Evolutionary conservation across 1,140 invertebrate species (phyloP), one percentile per base, ranked within the genome.

Genomic region (Drosophila ironensis): DNA sequence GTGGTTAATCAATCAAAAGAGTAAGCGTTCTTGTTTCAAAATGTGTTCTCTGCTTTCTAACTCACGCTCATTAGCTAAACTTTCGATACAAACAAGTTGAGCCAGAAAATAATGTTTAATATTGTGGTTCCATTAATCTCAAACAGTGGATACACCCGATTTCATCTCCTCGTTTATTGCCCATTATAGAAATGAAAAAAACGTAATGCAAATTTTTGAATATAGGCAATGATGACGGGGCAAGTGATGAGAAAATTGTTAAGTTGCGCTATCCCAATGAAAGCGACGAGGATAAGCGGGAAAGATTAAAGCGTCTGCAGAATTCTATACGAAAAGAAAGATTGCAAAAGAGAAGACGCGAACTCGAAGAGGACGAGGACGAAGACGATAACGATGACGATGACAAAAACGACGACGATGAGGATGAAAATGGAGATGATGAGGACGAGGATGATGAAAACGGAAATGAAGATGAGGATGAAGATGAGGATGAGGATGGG

Each of bases 1-100:
- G 92, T 98, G 96, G 96, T 94, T 97, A 92, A 93, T 97, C 92
- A 94, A 97, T 92, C 96, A 97, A 93, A 96, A 97, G 94, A 96
- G 95, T 96, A 96, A 96, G 95, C 93, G 64, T 88, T 77, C 66
- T 70, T 87, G 56, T 74, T 88, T 82, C 40, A 56, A 87, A n/a
- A 84, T 75, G 54, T 84, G 68, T 61, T 68, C 30, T 84, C 70
- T 71, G 80, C 80, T 87, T 86, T 68, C 51, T 72, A 86, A 72
- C 54, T 80, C 80, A 86, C 81, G 80, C 60, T 72, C 80, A 86
- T 86, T 64, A 64, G 75, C 59, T 75, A 86, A 82, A 76, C 48
- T 73, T 61, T 77, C 63, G 72, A 46, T 57, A 52, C 38, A 59
- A 77, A 63, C 67, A 54, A 73, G 47, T 78, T 78, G 59, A 78